These are phyloP conservation scores for Pristionchus japonicus DNA, from an alignment of 2,888 invertebrate genomes.

Conservation along the genomic window DNA sequence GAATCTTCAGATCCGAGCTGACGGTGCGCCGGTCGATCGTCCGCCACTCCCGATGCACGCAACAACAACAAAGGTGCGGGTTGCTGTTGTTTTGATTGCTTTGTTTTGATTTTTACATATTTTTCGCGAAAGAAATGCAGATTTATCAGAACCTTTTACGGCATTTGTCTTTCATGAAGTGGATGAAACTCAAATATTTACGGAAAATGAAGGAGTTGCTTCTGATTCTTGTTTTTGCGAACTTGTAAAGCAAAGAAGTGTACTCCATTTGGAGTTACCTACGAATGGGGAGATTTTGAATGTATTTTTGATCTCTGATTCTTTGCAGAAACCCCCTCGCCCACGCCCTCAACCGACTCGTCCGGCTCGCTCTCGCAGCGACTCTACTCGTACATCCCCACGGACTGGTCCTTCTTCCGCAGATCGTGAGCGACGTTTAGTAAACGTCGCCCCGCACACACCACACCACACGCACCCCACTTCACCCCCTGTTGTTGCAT, in stretches of 20 bases:
- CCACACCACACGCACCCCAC: constrained; percentile 8
- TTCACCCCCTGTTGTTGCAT: not conserved
- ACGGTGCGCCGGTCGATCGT: constrained; percentile 47
- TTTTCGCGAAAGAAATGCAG: not conserved
- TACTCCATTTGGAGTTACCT: no score
- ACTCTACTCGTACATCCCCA: constrained; percentile 47
- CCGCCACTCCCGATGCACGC: constrained; percentile 3
- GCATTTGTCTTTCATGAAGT: no score
- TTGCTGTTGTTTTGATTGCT: not conserved
- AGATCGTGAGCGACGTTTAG: constrained; percentile 39
- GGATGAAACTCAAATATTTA: not conserved
- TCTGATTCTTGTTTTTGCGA: no score
- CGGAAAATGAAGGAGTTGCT: no score
- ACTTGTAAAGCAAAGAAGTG: no score
- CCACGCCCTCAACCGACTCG: not conserved
- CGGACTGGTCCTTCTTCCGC: constrained; percentile 46
- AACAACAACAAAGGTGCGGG: constrained; percentile 46
- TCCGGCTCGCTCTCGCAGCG: constrained; percentile 41
- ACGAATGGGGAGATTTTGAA: no score
- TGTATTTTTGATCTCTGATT: not conserved
- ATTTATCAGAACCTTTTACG: not conserved
- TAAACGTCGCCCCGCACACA: not conserved
- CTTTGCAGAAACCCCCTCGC: not conserved
- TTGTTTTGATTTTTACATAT: not conserved
- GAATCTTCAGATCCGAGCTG: constrained; percentile 39